phyloP scores from a whole-genome alignment of 2,113 vertebrate genomes.

The Bettongia penicillata region DNA sequence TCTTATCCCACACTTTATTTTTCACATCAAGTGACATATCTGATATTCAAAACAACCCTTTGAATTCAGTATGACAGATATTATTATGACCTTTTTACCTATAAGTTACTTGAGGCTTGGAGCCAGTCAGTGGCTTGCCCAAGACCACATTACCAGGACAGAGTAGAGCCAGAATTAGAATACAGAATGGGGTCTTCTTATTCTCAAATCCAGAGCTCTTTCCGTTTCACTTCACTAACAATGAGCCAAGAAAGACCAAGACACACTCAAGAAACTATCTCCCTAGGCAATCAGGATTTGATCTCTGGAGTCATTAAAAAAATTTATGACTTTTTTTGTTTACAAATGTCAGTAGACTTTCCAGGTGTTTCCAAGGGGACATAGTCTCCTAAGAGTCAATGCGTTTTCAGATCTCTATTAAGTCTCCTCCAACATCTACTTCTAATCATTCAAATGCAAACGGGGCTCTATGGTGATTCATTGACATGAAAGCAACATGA shows the following conservation, averaged over 20 bases:
- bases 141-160: no score
- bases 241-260: background rate
- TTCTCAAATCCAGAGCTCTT: background rate
- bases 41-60: background rate
- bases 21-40: background rate
- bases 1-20: background rate
- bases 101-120: background rate
- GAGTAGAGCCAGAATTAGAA: no score
- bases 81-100: background rate
- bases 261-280: background rate
- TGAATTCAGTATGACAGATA: background rate
- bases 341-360: background rate
- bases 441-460: background rate
- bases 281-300: background rate
- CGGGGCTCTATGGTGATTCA: background rate
- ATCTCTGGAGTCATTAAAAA: background rate
- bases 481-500: background rate
- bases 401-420: background rate
- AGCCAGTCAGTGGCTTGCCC: background rate
- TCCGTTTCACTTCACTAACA: background rate
- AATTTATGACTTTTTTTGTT: background rate
- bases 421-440: background rate
- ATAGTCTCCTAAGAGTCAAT: background rate
- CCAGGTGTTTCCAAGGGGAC: background rate
- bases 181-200: background rate